These are phyloP conservation scores for Oasisia sp. DNA, from an alignment of 2,888 invertebrate genomes.

Conservation along the genomic window DNA sequence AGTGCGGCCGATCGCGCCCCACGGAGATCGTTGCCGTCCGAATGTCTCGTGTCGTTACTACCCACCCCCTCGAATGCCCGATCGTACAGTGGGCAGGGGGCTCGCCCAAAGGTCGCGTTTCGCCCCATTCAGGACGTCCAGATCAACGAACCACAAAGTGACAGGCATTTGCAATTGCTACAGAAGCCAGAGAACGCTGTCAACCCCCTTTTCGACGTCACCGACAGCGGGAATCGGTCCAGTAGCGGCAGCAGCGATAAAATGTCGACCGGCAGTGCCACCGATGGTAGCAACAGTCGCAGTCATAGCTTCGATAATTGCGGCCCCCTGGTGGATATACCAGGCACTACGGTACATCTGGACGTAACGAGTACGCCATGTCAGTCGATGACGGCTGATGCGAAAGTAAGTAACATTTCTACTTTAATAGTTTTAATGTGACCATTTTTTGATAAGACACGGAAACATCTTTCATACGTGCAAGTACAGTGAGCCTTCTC, in stretches of 20 bases:
- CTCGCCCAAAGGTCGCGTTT: slow-evolving; percentile 24
- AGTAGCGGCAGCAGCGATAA: background rate
- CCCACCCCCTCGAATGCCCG: background rate
- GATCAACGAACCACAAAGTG: slow-evolving; percentile 7
- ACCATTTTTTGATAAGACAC: background rate
- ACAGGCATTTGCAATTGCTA: background rate
- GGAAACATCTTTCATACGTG: no score
- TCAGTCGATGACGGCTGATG: background rate
- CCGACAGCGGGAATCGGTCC: background rate
- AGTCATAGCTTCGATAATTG: slow-evolving; percentile 1
- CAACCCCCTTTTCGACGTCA: background rate
- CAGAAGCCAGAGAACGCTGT: background rate
- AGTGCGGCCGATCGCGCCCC: background rate
- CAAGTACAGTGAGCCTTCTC: no score
- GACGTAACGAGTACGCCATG: background rate
- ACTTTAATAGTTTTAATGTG: background rate
- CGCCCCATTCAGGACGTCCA: background rate
- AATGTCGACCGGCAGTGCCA: background rate
- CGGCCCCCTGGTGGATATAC: background rate
- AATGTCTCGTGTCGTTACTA: background rate
- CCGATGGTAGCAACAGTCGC: background rate
- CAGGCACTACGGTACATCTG: background rate
- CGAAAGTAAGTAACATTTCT: background rate
- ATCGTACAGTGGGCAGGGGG: background rate
- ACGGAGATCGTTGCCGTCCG: background rate